phyloP scores from a whole-genome alignment of 2,888 invertebrate species.

The Resseliella maxima region DNA sequence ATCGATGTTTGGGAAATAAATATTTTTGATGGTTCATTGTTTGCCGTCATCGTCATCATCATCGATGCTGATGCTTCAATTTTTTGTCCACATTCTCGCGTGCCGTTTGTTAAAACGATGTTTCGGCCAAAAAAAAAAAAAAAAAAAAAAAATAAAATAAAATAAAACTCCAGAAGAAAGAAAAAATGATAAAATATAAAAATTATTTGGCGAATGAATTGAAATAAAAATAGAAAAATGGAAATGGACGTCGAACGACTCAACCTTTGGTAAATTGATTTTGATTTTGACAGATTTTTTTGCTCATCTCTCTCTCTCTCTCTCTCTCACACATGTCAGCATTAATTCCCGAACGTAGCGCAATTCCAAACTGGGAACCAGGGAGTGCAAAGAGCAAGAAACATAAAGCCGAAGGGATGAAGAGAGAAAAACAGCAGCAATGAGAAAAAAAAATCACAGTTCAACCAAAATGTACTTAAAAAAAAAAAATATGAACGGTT shows the following conservation, averaged over 20 bases:
- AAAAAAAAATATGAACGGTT: slow-evolving; percentile 20
- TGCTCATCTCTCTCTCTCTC: too few species aligned
- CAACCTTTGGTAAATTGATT: slow-evolving; percentile 43
- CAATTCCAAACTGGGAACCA: not conserved
- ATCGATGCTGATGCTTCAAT: too few species aligned
- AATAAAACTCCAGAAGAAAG: not conserved
- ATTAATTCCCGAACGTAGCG: slow-evolving; percentile 31
- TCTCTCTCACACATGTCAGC: too few species aligned
- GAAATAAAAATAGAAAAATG: slow-evolving; percentile 35
- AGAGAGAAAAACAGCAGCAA: too few species aligned
- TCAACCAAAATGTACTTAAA: not conserved
- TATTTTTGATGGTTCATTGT: slow-evolving; percentile 48
- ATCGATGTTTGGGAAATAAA: slow-evolving; percentile 5
- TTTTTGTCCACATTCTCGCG: not conserved
- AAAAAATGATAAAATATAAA: slow-evolving; percentile 7
- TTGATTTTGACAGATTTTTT: slow-evolving; percentile 44
- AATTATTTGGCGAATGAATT: slow-evolving; percentile 28
- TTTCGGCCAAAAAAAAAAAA: not conserved
- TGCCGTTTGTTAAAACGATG: not conserved
- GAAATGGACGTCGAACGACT: slow-evolving; percentile 19
- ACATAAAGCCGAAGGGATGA: too few species aligned
- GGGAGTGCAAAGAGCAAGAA: too few species aligned
- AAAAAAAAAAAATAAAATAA: not conserved
- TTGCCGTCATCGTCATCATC: not conserved
- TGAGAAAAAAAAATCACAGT: not conserved